A percentile compares a stretch with the other conserved stretches of the same genome.
phyloP scores from a whole-genome alignment of 2,888 invertebrate genomes.

The Cyaniris semiargus region DNA sequence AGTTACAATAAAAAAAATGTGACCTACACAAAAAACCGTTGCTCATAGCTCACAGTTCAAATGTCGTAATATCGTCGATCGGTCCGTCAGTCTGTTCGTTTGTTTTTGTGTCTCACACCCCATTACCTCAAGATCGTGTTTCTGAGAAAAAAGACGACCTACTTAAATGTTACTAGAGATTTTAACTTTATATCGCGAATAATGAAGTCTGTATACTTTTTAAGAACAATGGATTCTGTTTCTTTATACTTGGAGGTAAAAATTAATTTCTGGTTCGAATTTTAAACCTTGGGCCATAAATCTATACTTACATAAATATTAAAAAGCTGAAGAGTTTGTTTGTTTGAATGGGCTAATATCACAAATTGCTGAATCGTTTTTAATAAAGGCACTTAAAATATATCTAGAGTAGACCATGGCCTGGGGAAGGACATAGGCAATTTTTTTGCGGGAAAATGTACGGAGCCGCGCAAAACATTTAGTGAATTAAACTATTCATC shows the following conservation, averaged over 20 bases:
- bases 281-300: background rate
- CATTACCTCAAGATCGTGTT: constrained; percentile 18
- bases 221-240: background rate
- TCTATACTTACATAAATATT: too few relatives aligned
- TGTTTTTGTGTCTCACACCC: constrained; percentile 15
- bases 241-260: background rate
- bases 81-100: constrained; percentile 25
- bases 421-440: too few relatives aligned
- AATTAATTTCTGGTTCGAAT: background rate
- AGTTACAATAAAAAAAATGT: too few relatives aligned
- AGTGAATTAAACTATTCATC: too few relatives aligned
- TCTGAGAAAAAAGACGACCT: constrained; percentile 23
- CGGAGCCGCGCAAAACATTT: too few relatives aligned
- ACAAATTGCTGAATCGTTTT: too few relatives aligned
- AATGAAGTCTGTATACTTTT: background rate
- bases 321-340: too few relatives aligned
- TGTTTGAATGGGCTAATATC: too few relatives aligned
- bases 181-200: constrained; percentile 5
- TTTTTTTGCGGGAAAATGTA: too few relatives aligned
- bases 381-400: too few relatives aligned
- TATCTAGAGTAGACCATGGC: too few relatives aligned
- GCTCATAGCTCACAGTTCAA: constrained; percentile 28
- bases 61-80: constrained; percentile 27
- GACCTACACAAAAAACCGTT: background rate
- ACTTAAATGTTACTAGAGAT: constrained; percentile 13